phyloP scores from a whole-genome alignment of 2,888 invertebrate genomes.

The Hirtodrosophila histrioides region DNA sequence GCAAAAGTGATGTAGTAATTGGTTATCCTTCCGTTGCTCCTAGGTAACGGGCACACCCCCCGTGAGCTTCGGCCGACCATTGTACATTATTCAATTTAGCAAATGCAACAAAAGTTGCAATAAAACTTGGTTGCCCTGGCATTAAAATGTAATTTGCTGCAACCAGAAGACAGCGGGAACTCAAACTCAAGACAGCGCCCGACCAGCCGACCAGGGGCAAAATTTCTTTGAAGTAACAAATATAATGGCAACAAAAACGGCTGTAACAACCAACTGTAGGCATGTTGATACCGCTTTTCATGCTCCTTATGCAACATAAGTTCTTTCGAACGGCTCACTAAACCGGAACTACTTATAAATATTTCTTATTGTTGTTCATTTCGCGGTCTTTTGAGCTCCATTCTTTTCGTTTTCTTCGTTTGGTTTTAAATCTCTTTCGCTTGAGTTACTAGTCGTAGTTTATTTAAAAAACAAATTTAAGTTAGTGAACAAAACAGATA shows the following conservation, averaged over 20 bases:
- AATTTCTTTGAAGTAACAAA: constrained; percentile 12
- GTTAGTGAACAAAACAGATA: no score
- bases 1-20: background rate
- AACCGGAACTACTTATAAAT: no score
- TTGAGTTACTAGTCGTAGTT: no score
- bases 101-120: constrained; percentile 72
- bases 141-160: constrained; percentile 71
- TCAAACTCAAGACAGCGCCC: constrained; percentile 5
- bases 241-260: constrained; percentile 6
- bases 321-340: no score
- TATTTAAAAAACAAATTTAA: no score
- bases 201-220: background rate
- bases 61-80: background rate
- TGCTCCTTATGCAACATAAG: constrained; percentile 2
- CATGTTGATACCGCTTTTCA: constrained; percentile 45
- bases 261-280: constrained; percentile 16
- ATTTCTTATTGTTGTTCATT: no score
- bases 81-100: constrained; percentile 69
- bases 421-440: no score
- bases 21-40: constrained; percentile 1
- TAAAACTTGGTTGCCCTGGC: constrained; percentile 59
- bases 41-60: constrained; percentile 1
- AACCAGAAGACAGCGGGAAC: constrained; percentile 16
- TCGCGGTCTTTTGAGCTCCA: no score
- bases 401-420: no score